Evolutionary conservation across 1,140 invertebrate genomes (phyloP), one percentile per base, ranked within the genome.

Genomic region (Diorhabda carinulata): DNA sequence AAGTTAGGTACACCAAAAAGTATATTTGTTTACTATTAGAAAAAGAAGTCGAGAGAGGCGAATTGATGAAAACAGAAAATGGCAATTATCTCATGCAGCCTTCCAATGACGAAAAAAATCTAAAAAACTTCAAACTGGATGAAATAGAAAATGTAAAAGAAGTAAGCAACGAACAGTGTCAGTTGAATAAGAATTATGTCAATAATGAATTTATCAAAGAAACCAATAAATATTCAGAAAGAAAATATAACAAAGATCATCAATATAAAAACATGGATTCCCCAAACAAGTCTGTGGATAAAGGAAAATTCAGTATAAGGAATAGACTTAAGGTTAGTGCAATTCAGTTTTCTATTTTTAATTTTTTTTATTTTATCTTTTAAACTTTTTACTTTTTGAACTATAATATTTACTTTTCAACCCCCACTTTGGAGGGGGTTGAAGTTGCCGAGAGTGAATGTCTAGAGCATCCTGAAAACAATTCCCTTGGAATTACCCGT

Each of bases 51-150:
- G 81, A 85, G 61, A 86, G 83, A 64, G 89, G 89, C 40, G 89
- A 87, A 73, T 76, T 91, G 61, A 85, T 88, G 9, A 87, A 85
- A 74, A 79, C 89, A 68, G 83, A 84, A 57, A 90, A 89, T 80
- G 89, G 87, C 3, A 89, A 90, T 79, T 88, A 88, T 74, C 85
- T 87, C 25, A 79, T 90, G 56, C 87, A 88, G 2, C 85, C 85
- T 45, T 81, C 81, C 45, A 71, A 73, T 10, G 57, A 9, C 42
- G 58, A 60, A 56, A 70, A 68, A 7, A 83, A 85, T 61, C 64
- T 62, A 3, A 57, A 40, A 4, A 41, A 69, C 25, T 10, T 57
- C 43, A 67, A 68, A 57, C 42, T 43, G 43, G 47, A 72, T 67
- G 52, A 5, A 5, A n/a, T n/a, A 8, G 60, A 67, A 60, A 61